Evolutionary conservation across 2,113 vertebrate species (phyloP), one percentile per base, ranked within the genome.

Genomic region (Cynocephalus volans): DNA sequence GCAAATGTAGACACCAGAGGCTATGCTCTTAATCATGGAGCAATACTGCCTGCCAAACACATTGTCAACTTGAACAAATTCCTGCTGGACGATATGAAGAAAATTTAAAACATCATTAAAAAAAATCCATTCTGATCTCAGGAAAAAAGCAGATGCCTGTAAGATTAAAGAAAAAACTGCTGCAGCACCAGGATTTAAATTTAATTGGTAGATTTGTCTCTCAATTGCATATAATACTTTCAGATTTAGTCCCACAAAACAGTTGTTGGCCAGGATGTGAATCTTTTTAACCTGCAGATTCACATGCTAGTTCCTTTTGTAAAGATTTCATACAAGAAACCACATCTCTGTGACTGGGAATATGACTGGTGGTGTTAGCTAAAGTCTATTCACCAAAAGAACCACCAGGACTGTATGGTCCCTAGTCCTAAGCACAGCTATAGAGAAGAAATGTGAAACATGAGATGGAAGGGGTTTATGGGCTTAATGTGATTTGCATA

Each of bases 161-260:
- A 52, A 58, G 4, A 85, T 93, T 88, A 54, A 83, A 84, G 95
- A 90, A 62, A n/a, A 91, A 60, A 70, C 14, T 48, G 31, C 17
- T 13, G 28, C 1, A 41, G 31, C 23, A 52, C 0, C 5, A 58
- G 60, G 41, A 76, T 56, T 82, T 56, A 62, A 73, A 73, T 31
- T 24, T 18, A 15, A 62, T 60, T 36, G 70, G 28, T 67, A 58
- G 67, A 82, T 58, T 45, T 24, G 21, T 62, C 52, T 60, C 41
- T 54, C 85, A 26, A 4, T 12, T 1, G 33, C 19, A 45, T 4
- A 2, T 1, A 24, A 26, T 18, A 41, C 5, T 26, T 73, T 86
- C 41, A 23, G 87, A 48, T 48, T 41, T 88, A 75, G 54, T 36
- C 54, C n/a, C 33, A 3, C 14, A 3, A 15, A 84, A 82, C 54